Conservation (phyloP, 2,113 vertebrate species). For the Seriola quinqueradiata region DNA sequence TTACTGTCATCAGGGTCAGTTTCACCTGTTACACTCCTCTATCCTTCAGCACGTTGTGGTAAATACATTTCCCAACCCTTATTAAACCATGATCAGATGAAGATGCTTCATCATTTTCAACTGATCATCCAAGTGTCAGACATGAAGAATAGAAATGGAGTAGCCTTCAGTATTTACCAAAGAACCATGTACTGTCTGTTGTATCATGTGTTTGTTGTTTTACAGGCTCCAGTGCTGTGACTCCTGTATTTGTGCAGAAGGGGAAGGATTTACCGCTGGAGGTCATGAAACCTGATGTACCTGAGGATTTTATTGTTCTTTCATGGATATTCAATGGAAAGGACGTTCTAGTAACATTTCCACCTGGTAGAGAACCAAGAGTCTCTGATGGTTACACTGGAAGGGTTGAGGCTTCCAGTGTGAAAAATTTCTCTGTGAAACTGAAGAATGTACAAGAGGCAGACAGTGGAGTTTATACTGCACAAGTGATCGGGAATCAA, state of each 20-base stretch:
- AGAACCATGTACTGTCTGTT: no score
- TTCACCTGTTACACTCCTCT: no score
- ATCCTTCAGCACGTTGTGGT: no score
- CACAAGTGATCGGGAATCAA: rapidly evolving
- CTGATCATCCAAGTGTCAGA: no score
- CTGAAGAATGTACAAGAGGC: slow-evolving; percentile 8
- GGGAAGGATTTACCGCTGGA: slow-evolving; percentile 12
- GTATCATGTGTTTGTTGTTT: background rate
- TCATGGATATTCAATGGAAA: background rate
- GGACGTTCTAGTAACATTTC: rapidly evolving
- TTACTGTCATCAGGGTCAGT: no score
- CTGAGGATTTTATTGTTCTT: background rate
- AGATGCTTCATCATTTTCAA: no score
- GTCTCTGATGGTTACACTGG: rapidly evolving
- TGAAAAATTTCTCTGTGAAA: background rate
- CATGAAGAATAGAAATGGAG: no score
- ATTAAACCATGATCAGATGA: no score
- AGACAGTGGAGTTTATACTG: slow-evolving; percentile 46
- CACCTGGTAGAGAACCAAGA: rapidly evolving
- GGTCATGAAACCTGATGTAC: background rate
- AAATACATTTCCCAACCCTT: no score
- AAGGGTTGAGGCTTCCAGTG: background rate
- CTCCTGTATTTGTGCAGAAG: slow-evolving; percentile 25
- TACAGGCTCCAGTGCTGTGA: background rate
- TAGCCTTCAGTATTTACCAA: no score